Conservation (phyloP, 2,888 invertebrate species). For the Neocrepidodera transversa region DNA sequence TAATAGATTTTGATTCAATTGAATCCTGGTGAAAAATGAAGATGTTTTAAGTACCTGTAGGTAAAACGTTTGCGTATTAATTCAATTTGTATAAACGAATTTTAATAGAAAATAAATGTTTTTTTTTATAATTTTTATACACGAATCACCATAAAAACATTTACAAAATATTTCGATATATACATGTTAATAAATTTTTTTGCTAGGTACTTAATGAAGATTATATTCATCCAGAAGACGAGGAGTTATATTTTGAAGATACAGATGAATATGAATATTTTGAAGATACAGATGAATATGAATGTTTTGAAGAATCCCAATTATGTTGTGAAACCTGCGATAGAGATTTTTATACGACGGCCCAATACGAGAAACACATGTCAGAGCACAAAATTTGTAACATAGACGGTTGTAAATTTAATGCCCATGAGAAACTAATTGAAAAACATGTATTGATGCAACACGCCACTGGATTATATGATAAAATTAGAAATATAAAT, state of each 20-base stretch:
- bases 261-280: conserved; percentile 27
- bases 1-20: no score
- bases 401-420: conserved; percentile 80
- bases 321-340: conserved; percentile 85
- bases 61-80: no score
- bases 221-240: conserved; percentile 40
- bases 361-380: conserved; percentile 71
- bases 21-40: no score
- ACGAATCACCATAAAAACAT: conserved; percentile 19
- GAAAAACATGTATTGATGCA: conserved; percentile 83
- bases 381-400: conserved; percentile 81
- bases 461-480: conserved; percentile 83
- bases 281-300: conserved; percentile 26
- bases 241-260: conserved; percentile 5
- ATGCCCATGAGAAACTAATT: conserved; percentile 80
- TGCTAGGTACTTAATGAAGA: conserved; percentile 32
- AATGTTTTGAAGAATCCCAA: conserved; percentile 21
- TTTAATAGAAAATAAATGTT: no score
- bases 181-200: conserved; percentile 15
- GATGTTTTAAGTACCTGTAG: no score
- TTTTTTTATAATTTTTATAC: neutral
- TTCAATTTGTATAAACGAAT: no score
- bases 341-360: conserved; percentile 69
- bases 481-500: conserved; percentile 75
- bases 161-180: neutral